Evolutionary conservation across 2,113 vertebrate genomes (phyloP), one percentile per base, ranked within the genome.

Genomic region (Catharus minimus): DNA sequence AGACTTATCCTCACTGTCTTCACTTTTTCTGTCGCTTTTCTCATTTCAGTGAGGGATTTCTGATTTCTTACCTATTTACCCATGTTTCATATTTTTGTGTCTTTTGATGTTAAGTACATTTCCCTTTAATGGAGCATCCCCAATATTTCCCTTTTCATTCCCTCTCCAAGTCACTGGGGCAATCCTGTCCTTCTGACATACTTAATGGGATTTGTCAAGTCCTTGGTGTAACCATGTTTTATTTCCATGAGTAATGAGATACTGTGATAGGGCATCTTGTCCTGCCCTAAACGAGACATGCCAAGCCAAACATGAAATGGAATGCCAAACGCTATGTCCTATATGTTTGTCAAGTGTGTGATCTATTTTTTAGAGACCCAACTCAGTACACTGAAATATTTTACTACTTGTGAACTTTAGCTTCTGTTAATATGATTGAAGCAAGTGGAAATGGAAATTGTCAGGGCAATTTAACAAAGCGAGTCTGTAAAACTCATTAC

Each of bases 391-490:
- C 83, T 96, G 96, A 96, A 97, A 96, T 97, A 97, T 97, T 97
- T 98, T 96, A 96, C 93, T 95, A 76, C 94, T 96, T 90, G 95
- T 98, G 97, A 97, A 97, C 96, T 97, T 97, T 96, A 97, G 92
- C 97, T 97, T 97, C 95, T 97, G 96, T 95, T 98, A 97, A 97
- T 98, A 96, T 97, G 97, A 98, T 96, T 95, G 97, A 97, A 96
- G 93, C 94, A 91, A 96, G 83, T 95, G 97, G 97, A 96, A 97
- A 98, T 98, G 90, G 97, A 97, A 97, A 97, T 97, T 96, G 97
- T 97, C 98, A 97, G 95, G 81, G 95, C 96, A 96, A 97, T 98
- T 97, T 97, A 97, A 97, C 97, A 98, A 97, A 97, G 93, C 76
- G 44, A 90, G 90, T 95, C 92, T 96, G 89, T 97, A 97, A 98